These are phyloP conservation scores for Oncorhynchus nerka DNA, from an alignment of 2,113 vertebrate species.

Conservation along the genomic window DNA sequence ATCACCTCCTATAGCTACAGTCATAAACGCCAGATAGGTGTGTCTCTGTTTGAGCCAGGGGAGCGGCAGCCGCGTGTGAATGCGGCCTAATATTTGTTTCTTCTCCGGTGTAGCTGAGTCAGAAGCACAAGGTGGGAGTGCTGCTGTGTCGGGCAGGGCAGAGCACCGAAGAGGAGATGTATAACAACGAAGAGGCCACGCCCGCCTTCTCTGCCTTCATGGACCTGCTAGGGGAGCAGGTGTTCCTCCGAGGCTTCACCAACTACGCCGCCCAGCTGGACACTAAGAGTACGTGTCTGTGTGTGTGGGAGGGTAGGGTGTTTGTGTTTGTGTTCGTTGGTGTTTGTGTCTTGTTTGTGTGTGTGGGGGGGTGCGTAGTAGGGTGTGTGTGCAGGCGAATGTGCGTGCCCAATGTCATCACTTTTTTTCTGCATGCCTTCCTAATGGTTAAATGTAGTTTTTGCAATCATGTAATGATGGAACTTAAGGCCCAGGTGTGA, in stretches of 20 bases:
- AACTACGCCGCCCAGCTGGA: constrained; percentile 93
- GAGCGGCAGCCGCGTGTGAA: not conserved
- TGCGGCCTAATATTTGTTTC: not conserved
- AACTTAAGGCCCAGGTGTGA: too few species aligned
- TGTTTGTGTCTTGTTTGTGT: too few species aligned
- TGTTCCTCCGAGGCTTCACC: constrained; percentile 80
- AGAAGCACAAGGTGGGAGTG: constrained; percentile 91
- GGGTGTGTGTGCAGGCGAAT: too few species aligned
- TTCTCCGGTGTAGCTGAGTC: constrained; percentile 77
- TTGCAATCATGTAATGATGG: too few species aligned
- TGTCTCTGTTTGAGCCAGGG: not conserved
- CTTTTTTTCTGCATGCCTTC: too few species aligned
- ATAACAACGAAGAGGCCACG: constrained; percentile 91
- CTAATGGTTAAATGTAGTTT: too few species aligned
- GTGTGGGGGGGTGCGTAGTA: not conserved
- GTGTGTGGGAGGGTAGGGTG: not conserved
- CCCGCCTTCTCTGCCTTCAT: constrained; percentile 87
- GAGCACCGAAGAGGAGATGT: constrained; percentile 98
- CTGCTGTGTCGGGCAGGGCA: constrained; percentile 90
- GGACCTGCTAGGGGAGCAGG: constrained; percentile 85
- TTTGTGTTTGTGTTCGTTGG: too few species aligned
- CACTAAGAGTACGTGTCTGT: constrained; percentile 85
- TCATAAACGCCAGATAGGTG: too few species aligned
- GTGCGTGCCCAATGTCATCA: too few species aligned
- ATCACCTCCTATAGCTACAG: too few species aligned